phyloP scores from a whole-genome alignment of 2,797 vertebrate genomes.

The Malurus splendens region DNA sequence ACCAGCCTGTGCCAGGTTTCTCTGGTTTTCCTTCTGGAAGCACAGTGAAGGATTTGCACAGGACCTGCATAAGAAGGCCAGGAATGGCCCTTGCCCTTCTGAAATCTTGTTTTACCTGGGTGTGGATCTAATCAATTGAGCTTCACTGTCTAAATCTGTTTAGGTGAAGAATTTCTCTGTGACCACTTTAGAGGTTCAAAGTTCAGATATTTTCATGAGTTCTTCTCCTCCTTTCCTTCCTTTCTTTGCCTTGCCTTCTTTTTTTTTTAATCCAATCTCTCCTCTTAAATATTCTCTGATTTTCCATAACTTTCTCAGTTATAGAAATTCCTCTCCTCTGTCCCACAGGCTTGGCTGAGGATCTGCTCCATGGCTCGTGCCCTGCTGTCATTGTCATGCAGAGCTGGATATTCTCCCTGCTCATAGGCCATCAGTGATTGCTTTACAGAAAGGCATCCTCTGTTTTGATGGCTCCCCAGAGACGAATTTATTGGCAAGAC shows the following conservation, averaged over 20 bases:
- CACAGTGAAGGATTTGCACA: not conserved
- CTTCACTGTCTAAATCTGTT: not conserved
- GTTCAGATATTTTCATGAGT: not conserved
- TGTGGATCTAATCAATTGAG: not conserved
- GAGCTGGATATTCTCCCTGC: not conserved
- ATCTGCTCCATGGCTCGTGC: not conserved
- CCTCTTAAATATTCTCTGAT: not conserved
- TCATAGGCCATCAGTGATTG: slow-evolving; percentile 31
- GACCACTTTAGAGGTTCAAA: not conserved
- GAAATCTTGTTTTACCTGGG: not conserved
- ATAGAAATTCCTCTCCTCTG: not conserved
- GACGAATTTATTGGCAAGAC: slow-evolving; percentile 61
- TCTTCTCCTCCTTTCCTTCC: not conserved
- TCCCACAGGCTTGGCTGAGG: not conserved
- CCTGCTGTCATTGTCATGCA: not conserved
- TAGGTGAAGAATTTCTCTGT: not conserved
- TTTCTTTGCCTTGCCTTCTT: not conserved
- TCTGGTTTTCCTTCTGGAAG: not conserved
- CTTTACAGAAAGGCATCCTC: slow-evolving; percentile 63
- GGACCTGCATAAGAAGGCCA: not conserved
- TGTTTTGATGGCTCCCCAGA: slow-evolving; percentile 68
- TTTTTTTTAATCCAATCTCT: not conserved
- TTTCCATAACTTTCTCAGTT: not conserved
- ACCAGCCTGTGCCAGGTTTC: not conserved
- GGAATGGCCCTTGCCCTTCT: not conserved